Evolutionary conservation across 2,797 vertebrate species (phyloP).

Genomic region (Pristis pectinata): DNA sequence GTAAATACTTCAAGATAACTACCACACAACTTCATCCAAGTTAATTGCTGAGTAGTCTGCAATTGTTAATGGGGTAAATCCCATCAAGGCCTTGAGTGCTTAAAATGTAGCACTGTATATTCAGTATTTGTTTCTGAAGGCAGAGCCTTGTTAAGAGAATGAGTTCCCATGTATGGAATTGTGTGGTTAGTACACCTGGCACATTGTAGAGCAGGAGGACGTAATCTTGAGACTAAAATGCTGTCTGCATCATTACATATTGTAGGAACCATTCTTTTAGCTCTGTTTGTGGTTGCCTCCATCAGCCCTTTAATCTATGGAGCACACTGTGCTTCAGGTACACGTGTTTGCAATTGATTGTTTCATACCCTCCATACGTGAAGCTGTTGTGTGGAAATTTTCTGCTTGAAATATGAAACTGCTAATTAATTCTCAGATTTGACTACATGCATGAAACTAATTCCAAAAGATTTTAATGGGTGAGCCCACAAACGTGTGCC

Average conservation of each 20-base stretch:
- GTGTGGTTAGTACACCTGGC: not conserved
- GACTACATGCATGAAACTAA: too few relatives aligned
- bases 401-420: not conserved
- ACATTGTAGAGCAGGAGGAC: not conserved
- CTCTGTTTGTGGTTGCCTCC: not conserved
- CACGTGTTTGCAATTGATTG: not conserved
- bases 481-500: not conserved
- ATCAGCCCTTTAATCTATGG: not conserved
- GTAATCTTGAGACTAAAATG: not conserved
- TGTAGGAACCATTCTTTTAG: not conserved
- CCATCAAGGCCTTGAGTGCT: not conserved
- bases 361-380: not conserved
- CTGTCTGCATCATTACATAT: not conserved
- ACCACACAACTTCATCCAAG: not conserved
- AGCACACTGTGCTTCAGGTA: not conserved
- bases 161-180: not conserved
- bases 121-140: not conserved
- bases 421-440: not conserved
- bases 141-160: not conserved
- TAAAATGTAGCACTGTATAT: not conserved
- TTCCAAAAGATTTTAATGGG: not conserved
- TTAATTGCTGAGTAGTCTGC: not conserved
- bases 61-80: not conserved
- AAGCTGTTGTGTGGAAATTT: not conserved
- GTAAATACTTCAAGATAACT: not conserved